A percentile compares a stretch with the other conserved stretches of the same genome.
Evolutionary conservation across 2,113 vertebrate species (phyloP).

Genomic region (Prietella phreatophila): DNA sequence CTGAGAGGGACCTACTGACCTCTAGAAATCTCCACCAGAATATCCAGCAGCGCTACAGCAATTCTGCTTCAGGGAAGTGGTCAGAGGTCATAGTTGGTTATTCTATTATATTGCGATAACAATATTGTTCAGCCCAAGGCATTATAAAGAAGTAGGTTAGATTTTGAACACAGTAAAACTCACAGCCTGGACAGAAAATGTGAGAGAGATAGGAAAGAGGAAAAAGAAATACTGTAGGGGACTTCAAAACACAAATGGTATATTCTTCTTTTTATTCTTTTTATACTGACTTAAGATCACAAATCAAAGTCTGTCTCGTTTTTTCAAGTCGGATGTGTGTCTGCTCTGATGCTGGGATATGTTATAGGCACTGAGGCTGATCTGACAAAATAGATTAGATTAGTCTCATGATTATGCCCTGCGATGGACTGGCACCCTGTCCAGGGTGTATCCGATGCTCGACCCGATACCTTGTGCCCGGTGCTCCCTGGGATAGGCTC

Average conservation of each 20-base stretch:
- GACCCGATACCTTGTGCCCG: too few species aligned
- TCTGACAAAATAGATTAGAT: too few species aligned
- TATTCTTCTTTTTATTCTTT: slow-evolving; percentile 13
- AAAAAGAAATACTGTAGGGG: slow-evolving; percentile 41
- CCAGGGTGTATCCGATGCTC: too few species aligned
- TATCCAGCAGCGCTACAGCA: background rate
- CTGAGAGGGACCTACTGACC: slow-evolving; percentile 1
- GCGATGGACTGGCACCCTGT: too few species aligned
- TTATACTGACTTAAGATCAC: slow-evolving; percentile 19
- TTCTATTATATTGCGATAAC: background rate
- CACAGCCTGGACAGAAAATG: background rate
- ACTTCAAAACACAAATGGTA: background rate
- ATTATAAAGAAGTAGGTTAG: background rate
- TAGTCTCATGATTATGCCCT: too few species aligned
- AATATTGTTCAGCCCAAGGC: background rate
- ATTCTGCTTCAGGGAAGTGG: slow-evolving; percentile 2
- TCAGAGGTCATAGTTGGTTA: background rate
- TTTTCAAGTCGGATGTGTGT: background rate
- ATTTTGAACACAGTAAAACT: background rate
- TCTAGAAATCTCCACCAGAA: background rate
- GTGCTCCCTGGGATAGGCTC: too few species aligned
- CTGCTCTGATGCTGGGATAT: background rate
- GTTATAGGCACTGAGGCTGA: too few species aligned
- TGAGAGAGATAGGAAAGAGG: slow-evolving; percentile 2
- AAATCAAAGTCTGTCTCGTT: background rate